Evolutionary conservation across 2,888 invertebrate genomes (phyloP).

Genomic region (Liodrosophila aerea): DNA sequence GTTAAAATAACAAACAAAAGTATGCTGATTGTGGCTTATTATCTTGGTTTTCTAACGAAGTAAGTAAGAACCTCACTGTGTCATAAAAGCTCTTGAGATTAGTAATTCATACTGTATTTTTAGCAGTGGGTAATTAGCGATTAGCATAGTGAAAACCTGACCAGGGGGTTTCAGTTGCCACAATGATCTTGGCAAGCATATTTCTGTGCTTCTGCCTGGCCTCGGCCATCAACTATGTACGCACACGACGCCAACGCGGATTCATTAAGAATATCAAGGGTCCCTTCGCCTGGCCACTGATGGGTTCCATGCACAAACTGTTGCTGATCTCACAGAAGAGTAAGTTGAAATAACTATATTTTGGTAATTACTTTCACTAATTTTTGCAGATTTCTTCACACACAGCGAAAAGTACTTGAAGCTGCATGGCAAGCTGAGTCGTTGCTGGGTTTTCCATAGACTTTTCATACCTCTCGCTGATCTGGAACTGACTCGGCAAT

Average conservation of each 20-base stretch:
- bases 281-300: conserved; percentile 56
- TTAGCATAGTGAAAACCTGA: conserved; percentile 13
- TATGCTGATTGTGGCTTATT: too few species aligned
- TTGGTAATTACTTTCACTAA: not conserved
- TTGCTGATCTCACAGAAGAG: conserved; percentile 54
- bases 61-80: conserved; percentile 6
- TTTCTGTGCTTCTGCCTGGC: conserved; percentile 63
- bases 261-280: conserved; percentile 55
- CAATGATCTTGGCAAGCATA: conserved; percentile 59
- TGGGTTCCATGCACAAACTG: conserved; percentile 59
- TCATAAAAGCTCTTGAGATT: conserved; percentile 33
- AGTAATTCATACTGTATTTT: not conserved
- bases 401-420: conserved; percentile 44
- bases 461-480: conserved; percentile 62
- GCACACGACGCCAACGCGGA: conserved; percentile 53
- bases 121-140: conserved; percentile 22
- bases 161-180: conserved; percentile 38
- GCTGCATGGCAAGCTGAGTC: conserved; percentile 52
- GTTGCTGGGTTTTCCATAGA: conserved; percentile 63
- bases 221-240: conserved; percentile 60
- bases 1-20: too few species aligned
- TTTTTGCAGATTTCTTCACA: conserved; percentile 53
- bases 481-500: conserved; percentile 47
- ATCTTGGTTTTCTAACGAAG: not conserved
- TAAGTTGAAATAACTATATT: conserved; percentile 13